These are phyloP conservation scores for Clytia hemisphaerica DNA, from an alignment of 30 jellyfish, hydroid and myxozoan species.

Conservation along the genomic window DNA sequence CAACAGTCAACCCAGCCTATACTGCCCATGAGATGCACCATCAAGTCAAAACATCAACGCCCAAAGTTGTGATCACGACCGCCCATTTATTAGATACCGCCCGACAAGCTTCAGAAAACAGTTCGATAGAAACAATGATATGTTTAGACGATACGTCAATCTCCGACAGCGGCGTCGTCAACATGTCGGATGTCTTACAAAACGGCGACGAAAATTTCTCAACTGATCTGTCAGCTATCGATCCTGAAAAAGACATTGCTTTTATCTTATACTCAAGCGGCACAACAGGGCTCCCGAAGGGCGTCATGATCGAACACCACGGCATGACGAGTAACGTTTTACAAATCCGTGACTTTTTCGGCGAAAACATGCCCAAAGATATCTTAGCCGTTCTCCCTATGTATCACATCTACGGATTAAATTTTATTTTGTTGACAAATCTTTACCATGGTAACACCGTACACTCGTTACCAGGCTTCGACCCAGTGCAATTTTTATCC, in stretches of 20 bases:
- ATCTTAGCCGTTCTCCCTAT: constrained; percentile 78
- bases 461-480: constrained; percentile 55
- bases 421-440: constrained; percentile 16
- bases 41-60: constrained; percentile 48
- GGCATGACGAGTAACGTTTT: constrained; percentile 47
- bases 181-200: constrained; percentile 37
- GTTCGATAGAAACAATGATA: constrained; percentile 43
- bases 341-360: constrained; percentile 45
- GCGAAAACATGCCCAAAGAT: no score
- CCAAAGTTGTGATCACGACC: constrained; percentile 49
- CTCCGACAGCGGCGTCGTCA: constrained; percentile 42
- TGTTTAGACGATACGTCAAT: constrained; percentile 35
- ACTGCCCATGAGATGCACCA: constrained; percentile 48
- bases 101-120: constrained; percentile 43
- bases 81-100: constrained; percentile 45
- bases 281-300: constrained; percentile 90
- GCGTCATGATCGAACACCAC: constrained; percentile 76
- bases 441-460: constrained; percentile 43
- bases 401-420: constrained; percentile 70
- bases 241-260: constrained; percentile 28
- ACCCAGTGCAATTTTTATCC: constrained; percentile 55
- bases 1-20: constrained; percentile 65
- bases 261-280: constrained; percentile 85
- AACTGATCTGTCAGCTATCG: background rate
- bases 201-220: constrained; percentile 39